Percentiles rank a stretch among this genome's conserved stretches.
Conservation (phyloP, 1,140 invertebrate species). For the Drosophila arizonae region DNA sequence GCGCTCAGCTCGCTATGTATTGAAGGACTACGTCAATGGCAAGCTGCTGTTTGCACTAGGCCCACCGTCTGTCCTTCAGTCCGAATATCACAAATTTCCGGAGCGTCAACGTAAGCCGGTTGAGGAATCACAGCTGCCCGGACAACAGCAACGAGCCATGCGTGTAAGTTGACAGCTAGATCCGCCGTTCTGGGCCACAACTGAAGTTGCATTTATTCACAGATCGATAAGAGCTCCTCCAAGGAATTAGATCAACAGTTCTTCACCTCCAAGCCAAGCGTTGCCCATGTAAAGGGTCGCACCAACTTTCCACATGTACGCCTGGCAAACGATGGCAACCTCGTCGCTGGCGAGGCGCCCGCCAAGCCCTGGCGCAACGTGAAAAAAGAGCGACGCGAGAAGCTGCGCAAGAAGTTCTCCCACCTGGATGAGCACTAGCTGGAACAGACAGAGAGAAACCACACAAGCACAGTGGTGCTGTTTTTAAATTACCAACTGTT, state of each 20-base stretch:
- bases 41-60: conserved; percentile 92
- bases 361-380: conserved; percentile 92
- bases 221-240: conserved; percentile 82
- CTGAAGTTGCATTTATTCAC: neutral
- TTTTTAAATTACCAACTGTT: conserved; percentile 31
- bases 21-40: conserved; percentile 98
- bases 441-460: neutral
- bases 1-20: conserved; percentile 92
- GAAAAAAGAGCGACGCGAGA: conserved; percentile 93
- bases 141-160: conserved; percentile 84
- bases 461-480: conserved; percentile 1
- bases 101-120: conserved; percentile 78
- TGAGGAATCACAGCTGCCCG: conserved; percentile 82
- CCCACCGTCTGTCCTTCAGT: conserved; percentile 90
- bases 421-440: conserved; percentile 89
- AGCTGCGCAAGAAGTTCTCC: conserved; percentile 90
- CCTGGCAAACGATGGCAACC: conserved; percentile 59
- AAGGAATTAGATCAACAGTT: conserved; percentile 86
- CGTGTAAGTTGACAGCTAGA: conserved; percentile 75
- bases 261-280: conserved; percentile 83
- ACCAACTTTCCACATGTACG: conserved; percentile 81
- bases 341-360: conserved; percentile 52
- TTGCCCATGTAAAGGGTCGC: conserved; percentile 84
- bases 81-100: conserved; percentile 87
- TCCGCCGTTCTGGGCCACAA: too few relatives aligned